These are phyloP conservation scores for Apis laboriosa DNA, from an alignment of 1,140 invertebrate genomes.

Conservation along the genomic window DNA sequence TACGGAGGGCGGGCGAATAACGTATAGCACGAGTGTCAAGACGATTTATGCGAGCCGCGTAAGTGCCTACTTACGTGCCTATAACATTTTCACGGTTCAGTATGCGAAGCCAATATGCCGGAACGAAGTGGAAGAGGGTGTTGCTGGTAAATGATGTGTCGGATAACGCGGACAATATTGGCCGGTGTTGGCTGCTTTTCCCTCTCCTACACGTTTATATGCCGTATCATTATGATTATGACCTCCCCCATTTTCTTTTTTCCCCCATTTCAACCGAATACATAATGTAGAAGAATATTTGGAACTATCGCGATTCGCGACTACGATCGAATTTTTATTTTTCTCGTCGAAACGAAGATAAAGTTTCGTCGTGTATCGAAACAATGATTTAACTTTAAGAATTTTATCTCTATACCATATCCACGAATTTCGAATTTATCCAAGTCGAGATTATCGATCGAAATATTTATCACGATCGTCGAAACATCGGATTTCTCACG, in stretches of 20 bases:
- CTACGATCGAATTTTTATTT: too few relatives aligned
- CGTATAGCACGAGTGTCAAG: constrained; percentile 61
- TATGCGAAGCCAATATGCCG: constrained; percentile 50
- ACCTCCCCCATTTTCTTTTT: constrained; percentile 2
- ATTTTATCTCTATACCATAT: background rate
- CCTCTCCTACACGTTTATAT: constrained; percentile 47
- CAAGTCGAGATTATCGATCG: background rate
- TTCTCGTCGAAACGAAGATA: too few relatives aligned
- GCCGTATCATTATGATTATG: constrained; percentile 25
- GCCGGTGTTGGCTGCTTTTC: constrained; percentile 62
- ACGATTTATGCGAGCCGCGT: constrained; percentile 59
- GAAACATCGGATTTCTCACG: constrained; percentile 17
- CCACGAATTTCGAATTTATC: background rate
- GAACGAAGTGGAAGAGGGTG: constrained; percentile 40
- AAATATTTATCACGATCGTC: background rate
- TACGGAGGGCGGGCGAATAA: constrained; percentile 47
- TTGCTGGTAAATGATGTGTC: constrained; percentile 66
- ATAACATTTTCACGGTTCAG: constrained; percentile 49
- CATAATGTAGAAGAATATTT: too few relatives aligned
- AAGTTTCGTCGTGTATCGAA: too few relatives aligned
- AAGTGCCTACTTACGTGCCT: constrained; percentile 30
- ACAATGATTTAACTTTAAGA: too few relatives aligned
- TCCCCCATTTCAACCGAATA: too few relatives aligned
- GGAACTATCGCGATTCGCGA: too few relatives aligned
- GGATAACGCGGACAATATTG: constrained; percentile 69